Evolutionary conservation across 2,888 invertebrate species (phyloP).

Genomic region (Notodonta dromedarius): DNA sequence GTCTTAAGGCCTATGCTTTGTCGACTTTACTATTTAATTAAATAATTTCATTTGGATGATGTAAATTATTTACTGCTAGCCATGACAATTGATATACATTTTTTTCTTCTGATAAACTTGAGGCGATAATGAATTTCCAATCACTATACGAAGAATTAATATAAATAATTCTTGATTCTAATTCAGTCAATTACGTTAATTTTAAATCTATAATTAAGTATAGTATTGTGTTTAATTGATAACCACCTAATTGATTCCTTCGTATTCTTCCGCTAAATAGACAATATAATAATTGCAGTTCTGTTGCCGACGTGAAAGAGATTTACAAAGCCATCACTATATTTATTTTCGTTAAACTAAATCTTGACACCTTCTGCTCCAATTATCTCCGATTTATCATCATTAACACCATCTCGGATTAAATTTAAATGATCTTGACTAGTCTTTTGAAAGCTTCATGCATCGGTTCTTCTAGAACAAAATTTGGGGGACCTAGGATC

Average conservation of each 20-base stretch:
- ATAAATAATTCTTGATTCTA: too few relatives aligned
- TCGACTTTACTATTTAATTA: background rate
- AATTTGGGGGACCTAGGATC: slow-evolving; percentile 10
- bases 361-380: slow-evolving; percentile 7
- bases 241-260: background rate
- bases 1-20: background rate
- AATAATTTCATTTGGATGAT: background rate
- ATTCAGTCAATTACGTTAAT: too few relatives aligned
- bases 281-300: background rate
- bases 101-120: too few relatives aligned
- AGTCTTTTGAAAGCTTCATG: slow-evolving; percentile 22
- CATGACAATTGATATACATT: too few relatives aligned
- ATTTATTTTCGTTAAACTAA: background rate
- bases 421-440: slow-evolving; percentile 15
- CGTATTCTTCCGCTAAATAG: background rate
- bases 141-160: too few relatives aligned
- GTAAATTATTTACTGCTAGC: too few relatives aligned
- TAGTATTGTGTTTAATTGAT: background rate
- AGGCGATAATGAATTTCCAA: too few relatives aligned
- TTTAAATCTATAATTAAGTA: background rate
- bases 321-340: background rate
- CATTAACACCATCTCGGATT: background rate
- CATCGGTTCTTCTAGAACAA: slow-evolving; percentile 6
- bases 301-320: background rate
- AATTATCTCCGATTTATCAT: background rate